Evolutionary conservation across 1,140 invertebrate species (phyloP).

Genomic region (Colletes latitarsis): DNA sequence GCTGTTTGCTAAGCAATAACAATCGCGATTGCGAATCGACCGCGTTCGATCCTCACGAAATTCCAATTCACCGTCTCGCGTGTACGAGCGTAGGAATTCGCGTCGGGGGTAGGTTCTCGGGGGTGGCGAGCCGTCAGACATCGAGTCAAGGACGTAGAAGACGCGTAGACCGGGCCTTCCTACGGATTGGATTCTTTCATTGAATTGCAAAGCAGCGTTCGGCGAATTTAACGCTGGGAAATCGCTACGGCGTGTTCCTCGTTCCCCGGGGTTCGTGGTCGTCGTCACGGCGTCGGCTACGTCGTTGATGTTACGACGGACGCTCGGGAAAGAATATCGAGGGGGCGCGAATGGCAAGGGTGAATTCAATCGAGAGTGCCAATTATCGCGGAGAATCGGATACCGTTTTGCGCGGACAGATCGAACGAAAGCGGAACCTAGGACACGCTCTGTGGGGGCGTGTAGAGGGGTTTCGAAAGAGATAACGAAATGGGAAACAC

Average conservation of each 20-base stretch:
- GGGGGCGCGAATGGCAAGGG: not conserved
- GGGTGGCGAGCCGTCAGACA: constrained; percentile 11
- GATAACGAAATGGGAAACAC: constrained; percentile 29
- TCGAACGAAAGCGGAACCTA: not conserved
- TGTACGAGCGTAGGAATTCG: constrained; percentile 4
- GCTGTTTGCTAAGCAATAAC: not conserved
- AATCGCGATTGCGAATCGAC: constrained; percentile 6
- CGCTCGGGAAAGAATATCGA: constrained; percentile 53
- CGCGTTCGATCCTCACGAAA: constrained; percentile 31
- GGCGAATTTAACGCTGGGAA: constrained; percentile 64
- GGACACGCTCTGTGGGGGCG: too few species aligned
- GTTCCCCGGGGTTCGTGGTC: constrained; percentile 34
- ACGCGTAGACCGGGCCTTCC: constrained; percentile 12
- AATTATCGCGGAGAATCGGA: constrained; percentile 67
- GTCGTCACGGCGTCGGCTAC: constrained; percentile 37
- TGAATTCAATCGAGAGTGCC: constrained; percentile 66
- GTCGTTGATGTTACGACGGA: constrained; percentile 32
- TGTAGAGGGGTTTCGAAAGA: not conserved
- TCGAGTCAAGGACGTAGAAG: not conserved
- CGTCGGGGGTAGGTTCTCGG: not conserved
- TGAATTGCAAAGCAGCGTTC: constrained; percentile 68
- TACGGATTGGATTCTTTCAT: constrained; percentile 66
- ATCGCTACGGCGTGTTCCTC: constrained; percentile 54
- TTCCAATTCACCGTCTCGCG: constrained; percentile 37
- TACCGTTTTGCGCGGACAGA: constrained; percentile 22